Percentiles rank a stretch among this genome's conserved stretches.
These are phyloP conservation scores for Patagioenas fasciata DNA, from an alignment of 2,113 vertebrate genomes.

Conservation along the genomic window DNA sequence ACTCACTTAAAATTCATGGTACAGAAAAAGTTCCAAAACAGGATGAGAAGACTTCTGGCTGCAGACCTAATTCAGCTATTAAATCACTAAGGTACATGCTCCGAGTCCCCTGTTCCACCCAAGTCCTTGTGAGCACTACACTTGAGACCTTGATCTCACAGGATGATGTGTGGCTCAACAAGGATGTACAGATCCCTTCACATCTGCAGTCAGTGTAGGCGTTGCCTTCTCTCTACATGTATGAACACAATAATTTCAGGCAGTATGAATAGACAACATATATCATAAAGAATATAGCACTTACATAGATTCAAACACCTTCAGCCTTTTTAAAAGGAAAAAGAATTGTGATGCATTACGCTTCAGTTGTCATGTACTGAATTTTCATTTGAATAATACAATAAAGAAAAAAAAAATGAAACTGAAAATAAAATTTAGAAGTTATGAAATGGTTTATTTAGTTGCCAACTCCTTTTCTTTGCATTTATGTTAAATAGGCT, in stretches of 20 bases:
- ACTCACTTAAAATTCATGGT: not conserved
- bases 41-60: not conserved
- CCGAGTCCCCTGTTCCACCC: not conserved
- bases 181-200: fast-evolving
- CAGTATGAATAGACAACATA: not conserved
- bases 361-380: not conserved
- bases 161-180: not conserved
- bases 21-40: not conserved
- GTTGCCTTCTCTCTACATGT: not conserved
- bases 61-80: not conserved
- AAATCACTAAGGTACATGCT: not conserved
- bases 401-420: not conserved
- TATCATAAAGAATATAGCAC: not conserved
- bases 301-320: not conserved
- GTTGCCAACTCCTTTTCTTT: not conserved
- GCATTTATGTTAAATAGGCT: not conserved
- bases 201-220: not conserved
- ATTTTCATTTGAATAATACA: not conserved
- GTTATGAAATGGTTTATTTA: not conserved
- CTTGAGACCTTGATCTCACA: not conserved
- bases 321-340: not conserved
- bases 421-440: not conserved
- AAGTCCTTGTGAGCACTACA: not conserved
- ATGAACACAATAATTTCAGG: not conserved
- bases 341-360: not conserved